Conservation (phyloP, 2,888 invertebrate genomes). For the Heteromurus nitidus region DNA sequence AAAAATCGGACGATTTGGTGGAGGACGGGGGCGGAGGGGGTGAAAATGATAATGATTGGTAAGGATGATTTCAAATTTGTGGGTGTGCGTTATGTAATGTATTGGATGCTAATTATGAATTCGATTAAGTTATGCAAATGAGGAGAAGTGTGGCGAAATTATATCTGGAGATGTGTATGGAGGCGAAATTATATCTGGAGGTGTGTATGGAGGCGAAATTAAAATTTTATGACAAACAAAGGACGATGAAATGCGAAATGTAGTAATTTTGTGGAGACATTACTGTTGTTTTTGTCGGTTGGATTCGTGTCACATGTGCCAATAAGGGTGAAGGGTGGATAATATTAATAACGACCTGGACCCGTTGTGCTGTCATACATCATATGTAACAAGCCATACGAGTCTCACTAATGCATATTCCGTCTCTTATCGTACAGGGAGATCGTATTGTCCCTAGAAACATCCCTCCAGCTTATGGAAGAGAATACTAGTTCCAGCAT, state of each 20-base stretch:
- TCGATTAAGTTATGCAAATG: not conserved
- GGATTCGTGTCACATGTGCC: no score
- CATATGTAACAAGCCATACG: not conserved
- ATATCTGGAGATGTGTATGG: not conserved
- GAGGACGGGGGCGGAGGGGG: conserved; percentile 1
- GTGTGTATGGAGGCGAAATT: not conserved
- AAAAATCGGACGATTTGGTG: conserved; percentile 34
- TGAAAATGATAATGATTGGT: conserved; percentile 46
- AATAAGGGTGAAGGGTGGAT: no score
- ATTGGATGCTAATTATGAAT: not conserved
- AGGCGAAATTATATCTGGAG: not conserved
- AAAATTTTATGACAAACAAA: no score
- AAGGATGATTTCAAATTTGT: conserved; percentile 9
- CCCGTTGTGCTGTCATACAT: no score
- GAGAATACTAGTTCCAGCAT: conserved; percentile 43
- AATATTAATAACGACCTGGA: no score
- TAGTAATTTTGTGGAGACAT: no score
- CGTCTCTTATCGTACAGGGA: conserved; percentile 53
- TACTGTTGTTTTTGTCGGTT: no score
- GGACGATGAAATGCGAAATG: no score
- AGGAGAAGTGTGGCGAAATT: not conserved
- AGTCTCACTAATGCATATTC: not conserved
- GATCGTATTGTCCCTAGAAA: conserved; percentile 67
- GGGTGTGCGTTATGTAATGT: not conserved
- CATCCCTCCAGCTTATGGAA: conserved; percentile 62